Evolutionary conservation across 1,140 invertebrate genomes (phyloP).

Genomic region (Eueides isabella): DNA sequence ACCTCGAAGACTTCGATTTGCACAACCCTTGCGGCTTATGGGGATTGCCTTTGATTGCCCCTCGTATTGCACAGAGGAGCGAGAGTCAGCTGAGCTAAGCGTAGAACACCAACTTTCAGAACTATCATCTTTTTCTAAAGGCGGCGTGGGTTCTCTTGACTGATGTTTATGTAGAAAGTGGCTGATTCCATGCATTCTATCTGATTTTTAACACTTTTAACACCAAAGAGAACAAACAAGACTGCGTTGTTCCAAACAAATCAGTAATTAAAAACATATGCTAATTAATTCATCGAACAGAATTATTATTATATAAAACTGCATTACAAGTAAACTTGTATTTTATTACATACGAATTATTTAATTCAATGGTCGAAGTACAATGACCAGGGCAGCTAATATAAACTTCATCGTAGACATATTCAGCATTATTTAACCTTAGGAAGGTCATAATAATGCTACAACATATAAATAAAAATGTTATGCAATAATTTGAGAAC

Average conservation of each 20-base stretch:
- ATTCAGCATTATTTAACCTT: not conserved
- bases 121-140: slow-evolving; percentile 58
- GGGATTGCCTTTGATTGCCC: slow-evolving; percentile 51
- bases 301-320: not conserved
- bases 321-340: not conserved
- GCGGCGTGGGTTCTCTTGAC: slow-evolving; percentile 60
- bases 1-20: slow-evolving; percentile 56
- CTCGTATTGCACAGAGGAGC: slow-evolving; percentile 45
- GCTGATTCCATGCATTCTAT: slow-evolving; percentile 67
- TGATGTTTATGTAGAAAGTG: slow-evolving; percentile 68
- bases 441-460: not conserved
- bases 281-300: not conserved
- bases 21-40: slow-evolving; percentile 57
- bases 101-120: slow-evolving; percentile 63
- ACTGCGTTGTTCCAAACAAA: slow-evolving; percentile 27
- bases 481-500: not conserved
- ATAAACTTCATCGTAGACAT: not conserved
- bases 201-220: not conserved
- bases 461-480: not conserved
- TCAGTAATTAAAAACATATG: not conserved
- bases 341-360: not conserved
- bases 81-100: slow-evolving; percentile 55
- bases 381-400: not conserved
- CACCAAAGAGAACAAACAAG: slow-evolving; percentile 8
- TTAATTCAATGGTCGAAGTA: not conserved